Percentiles rank a stretch among this genome's conserved stretches.
phyloP scores from a whole-genome alignment of 2,888 invertebrate genomes.

The Andricus curvator region DNA sequence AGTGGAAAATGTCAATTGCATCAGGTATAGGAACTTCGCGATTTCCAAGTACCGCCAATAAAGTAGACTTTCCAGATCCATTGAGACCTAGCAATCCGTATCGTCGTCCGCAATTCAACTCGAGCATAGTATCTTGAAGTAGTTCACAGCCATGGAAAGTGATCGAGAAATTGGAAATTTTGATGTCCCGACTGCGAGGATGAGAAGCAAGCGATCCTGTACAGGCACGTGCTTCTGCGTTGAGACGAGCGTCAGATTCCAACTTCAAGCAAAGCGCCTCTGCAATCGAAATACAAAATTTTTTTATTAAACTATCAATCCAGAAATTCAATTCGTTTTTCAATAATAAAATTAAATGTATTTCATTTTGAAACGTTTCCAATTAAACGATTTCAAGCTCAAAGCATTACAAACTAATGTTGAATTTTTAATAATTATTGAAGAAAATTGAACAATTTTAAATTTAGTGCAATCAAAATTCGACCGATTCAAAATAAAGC shows the following conservation, averaged over 20 bases:
- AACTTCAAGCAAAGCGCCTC: conserved; percentile 92
- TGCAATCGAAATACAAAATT: conserved; percentile 72
- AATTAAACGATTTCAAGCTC: too few species aligned
- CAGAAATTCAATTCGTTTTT: too few species aligned
- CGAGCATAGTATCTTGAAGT: conserved; percentile 95
- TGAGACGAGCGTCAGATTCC: conserved; percentile 94
- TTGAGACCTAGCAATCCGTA: conserved; percentile 99
- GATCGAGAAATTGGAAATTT: conserved; percentile 97
- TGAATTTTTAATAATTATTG: too few species aligned
- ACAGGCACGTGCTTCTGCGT: conserved; percentile 95
- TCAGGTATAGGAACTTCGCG: conserved; percentile 97
- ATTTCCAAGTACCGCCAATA: conserved; percentile 93
- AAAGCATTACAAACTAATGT: too few species aligned
- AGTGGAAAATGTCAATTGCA: conserved; percentile 98
- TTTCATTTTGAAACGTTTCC: too few species aligned
- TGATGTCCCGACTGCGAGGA: conserved; percentile 96
- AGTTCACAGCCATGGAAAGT: conserved; percentile 99
- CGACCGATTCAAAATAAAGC: too few species aligned
- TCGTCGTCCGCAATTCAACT: conserved; percentile 97
- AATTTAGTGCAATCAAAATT: too few species aligned
- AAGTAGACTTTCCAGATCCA: conserved; percentile 98
- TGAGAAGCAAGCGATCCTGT: conserved; percentile 98
- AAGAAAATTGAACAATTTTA: too few species aligned
- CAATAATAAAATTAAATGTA: too few species aligned
- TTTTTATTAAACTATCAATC: conserved; percentile 15